phyloP scores from a whole-genome alignment of 30 jellyfish, hydroid and myxozoan species.

The Aurelia coerulea region DNA sequence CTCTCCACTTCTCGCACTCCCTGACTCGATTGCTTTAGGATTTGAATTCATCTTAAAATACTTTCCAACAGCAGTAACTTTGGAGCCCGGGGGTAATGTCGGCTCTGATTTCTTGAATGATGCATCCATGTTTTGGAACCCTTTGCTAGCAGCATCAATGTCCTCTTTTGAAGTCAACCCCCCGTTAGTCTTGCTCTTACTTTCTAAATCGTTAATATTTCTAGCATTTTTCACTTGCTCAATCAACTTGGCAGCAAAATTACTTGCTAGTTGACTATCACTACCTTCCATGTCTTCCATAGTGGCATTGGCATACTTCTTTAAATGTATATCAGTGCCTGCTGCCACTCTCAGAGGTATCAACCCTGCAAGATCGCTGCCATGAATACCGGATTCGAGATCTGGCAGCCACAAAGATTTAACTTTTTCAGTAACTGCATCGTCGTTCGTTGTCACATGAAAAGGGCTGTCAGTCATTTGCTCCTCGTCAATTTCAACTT shows the following conservation, averaged over 20 bases:
- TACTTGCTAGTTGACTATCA: conserved; percentile 15
- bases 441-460: conserved; percentile 13
- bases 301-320: conserved; percentile 44
- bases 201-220: not conserved
- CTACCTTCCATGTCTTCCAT: conserved; percentile 27
- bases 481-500: conserved; percentile 6
- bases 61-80: not conserved
- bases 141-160: conserved; percentile 53
- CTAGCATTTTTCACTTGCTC: conserved; percentile 34
- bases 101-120: conserved; percentile 63
- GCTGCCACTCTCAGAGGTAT: conserved; percentile 43
- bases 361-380: conserved; percentile 62
- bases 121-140: conserved; percentile 41
- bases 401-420: conserved; percentile 60
- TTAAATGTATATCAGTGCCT: conserved; percentile 23
- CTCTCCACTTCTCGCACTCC: conserved; percentile 43
- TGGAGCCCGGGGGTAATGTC: conserved; percentile 7
- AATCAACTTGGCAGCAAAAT: conserved; percentile 41
- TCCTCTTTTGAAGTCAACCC: conserved; percentile 7
- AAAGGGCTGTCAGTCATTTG: not conserved
- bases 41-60: not conserved
- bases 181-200: conserved; percentile 8
- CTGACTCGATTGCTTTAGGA: conserved; percentile 3
- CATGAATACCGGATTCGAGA: conserved; percentile 46
- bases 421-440: conserved; percentile 7